Evolutionary conservation across 2,797 vertebrate species (phyloP).

Genomic region (Menidia menidia): DNA sequence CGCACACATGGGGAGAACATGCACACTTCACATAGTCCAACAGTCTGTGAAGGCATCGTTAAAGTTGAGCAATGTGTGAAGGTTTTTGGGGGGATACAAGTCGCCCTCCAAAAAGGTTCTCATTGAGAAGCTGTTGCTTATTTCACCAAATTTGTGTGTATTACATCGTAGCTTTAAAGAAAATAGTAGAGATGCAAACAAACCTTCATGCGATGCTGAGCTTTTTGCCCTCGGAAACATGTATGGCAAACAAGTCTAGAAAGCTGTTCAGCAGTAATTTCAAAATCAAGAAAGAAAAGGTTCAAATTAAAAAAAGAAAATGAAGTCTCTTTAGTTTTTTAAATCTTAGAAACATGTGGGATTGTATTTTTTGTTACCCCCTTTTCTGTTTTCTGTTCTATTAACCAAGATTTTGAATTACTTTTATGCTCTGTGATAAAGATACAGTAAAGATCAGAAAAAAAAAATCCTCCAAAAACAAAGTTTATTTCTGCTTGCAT

Average conservation of each 20-base stretch:
- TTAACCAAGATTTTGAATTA: too few relatives aligned
- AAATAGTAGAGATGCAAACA: not conserved
- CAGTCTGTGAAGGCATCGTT: not conserved
- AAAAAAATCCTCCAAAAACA: conserved; percentile 4
- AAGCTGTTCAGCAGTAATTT: not conserved
- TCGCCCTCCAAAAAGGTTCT: not conserved
- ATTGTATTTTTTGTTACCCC: not conserved
- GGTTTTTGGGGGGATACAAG: not conserved
- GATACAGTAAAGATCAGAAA: not conserved
- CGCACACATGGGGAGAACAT: not conserved
- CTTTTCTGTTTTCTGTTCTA: not conserved
- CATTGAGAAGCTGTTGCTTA: not conserved
- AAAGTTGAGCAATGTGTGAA: not conserved
- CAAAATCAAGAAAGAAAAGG: not conserved
- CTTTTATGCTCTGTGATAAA: not conserved
- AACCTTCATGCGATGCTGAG: not conserved
- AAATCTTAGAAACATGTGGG: too few relatives aligned
- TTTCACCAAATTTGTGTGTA: not conserved
- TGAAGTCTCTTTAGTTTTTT: not conserved
- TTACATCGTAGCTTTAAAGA: not conserved
- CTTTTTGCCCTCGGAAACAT: not conserved
- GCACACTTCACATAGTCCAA: not conserved
- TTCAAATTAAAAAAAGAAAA: not conserved
- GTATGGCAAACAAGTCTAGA: not conserved
- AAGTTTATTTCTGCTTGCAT: conserved; percentile 1